Conservation (phyloP, 2,888 invertebrate species). For the Temnothorax ravouxi region DNA sequence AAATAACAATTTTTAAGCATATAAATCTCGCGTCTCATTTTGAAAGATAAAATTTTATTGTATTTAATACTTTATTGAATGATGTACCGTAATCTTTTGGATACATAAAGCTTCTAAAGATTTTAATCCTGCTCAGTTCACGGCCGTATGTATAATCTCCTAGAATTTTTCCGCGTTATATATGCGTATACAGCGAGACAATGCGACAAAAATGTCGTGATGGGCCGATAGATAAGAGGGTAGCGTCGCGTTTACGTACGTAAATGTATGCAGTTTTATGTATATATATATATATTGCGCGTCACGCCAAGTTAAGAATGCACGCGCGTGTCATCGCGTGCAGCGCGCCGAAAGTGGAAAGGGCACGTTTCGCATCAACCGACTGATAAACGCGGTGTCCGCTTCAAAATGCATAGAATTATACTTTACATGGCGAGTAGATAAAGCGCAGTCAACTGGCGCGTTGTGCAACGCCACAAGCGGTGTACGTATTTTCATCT, state of each 20-base stretch:
- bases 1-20: background rate
- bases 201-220: conserved; percentile 25
- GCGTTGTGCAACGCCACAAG: conserved; percentile 29
- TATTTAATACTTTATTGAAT: background rate
- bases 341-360: conserved; percentile 38
- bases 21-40: background rate
- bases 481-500: conserved; percentile 51
- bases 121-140: background rate
- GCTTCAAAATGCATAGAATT: conserved; percentile 75
- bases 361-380: conserved; percentile 34
- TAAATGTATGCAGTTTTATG: conserved; percentile 47
- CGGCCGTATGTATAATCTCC: background rate
- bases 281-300: conserved; percentile 30
- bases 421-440: conserved; percentile 74
- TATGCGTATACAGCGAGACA: conserved; percentile 9
- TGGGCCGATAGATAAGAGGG: conserved; percentile 37
- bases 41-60: background rate
- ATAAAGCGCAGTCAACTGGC: conserved; percentile 60
- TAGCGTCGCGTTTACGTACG: conserved; percentile 17
- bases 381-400: conserved; percentile 61
- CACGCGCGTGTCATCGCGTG: conserved; percentile 34
- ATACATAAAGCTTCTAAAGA: background rate
- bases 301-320: conserved; percentile 48
- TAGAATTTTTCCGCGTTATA: conserved; percentile 11
- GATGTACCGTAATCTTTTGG: background rate